Evolutionary conservation across 2,888 invertebrate species (phyloP), one percentile per base, ranked within the genome.

Genomic region (Ichneumoninae sp.): DNA sequence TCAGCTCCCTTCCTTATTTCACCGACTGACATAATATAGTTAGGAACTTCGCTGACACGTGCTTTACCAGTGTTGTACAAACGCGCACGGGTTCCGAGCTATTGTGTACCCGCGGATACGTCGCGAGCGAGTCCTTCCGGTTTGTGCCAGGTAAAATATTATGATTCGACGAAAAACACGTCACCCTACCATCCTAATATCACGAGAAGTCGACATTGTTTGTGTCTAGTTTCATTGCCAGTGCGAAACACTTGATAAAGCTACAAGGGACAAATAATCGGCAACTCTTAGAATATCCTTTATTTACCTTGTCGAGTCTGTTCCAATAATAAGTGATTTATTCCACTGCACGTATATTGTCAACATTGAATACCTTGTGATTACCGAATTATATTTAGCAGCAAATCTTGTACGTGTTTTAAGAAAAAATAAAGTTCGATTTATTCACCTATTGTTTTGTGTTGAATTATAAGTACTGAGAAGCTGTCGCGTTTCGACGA

Each of bases 1-100:
- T 90, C 90, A 91, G 87, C 80, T 71, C 40, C 74, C 75, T 66
- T 84, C 47, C 78, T 65, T 57, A 16, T 66, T 74, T 44, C 16
- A n/a, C 16, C 13, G 40, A 50, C 65, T 57, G 69, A 47, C 81
- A 40, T 66, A 50, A 52, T 30, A 52, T 54, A 66, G 76, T 66
- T 54, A 26, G 66, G 40, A 22, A 40, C 66, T 40, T 66, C 22
- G 66, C 8, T n/a, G 19, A 66, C 19, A 40, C 40, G 22, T 19
- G 66, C 19, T 44, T 66, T 40, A 22, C 36, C 40, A 22, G 40
- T 36, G 66, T 44, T 19, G n/a, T 22, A 3, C 10, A 19, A 44
- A 26, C 36, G 54, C 40, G n/a, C 30, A 47, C 36, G 66, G 16
- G 13, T 33, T 52, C 22, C 63, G 19, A 69, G n/a, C 44, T n/a